Evolutionary conservation across 2,888 invertebrate genomes (phyloP).

Genomic region (Fragum sueziense): DNA sequence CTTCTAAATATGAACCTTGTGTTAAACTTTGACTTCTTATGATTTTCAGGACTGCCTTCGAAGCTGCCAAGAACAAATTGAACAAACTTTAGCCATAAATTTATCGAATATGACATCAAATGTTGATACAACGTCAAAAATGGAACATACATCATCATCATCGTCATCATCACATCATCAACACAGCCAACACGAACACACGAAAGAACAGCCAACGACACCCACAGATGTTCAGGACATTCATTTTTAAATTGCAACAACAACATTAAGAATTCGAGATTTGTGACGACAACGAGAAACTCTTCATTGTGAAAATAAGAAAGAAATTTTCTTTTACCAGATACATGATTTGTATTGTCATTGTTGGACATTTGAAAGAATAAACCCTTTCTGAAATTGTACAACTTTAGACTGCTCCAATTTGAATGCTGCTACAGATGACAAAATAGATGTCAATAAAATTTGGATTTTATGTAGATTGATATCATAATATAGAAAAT

Average conservation of each 20-base stretch:
- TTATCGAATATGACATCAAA: conserved; percentile 62
- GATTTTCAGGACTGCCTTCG: conserved; percentile 78
- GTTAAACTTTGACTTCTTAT: too few species aligned
- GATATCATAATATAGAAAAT: too few species aligned
- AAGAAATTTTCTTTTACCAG: neutral
- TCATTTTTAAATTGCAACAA: conserved; percentile 86
- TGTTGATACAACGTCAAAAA: conserved; percentile 61
- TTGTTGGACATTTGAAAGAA: too few species aligned
- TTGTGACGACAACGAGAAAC: neutral
- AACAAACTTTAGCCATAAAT: conserved; percentile 77
- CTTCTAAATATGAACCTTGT: too few species aligned
- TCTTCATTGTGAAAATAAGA: neutral
- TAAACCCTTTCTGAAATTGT: too few species aligned
- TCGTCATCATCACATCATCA: conserved; percentile 45
- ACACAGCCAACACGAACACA: conserved; percentile 53
- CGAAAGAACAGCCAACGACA: conserved; percentile 86
- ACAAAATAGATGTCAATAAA: too few species aligned
- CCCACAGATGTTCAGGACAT: conserved; percentile 94
- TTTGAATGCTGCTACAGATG: too few species aligned
- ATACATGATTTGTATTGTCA: too few species aligned
- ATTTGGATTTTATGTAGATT: too few species aligned
- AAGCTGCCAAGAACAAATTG: conserved; percentile 80
- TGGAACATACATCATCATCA: conserved; percentile 57
- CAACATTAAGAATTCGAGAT: too few species aligned
- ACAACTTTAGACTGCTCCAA: too few species aligned